Evolutionary conservation across 35 echinoderm and acorn worm genomes (phyloP), one percentile per base, ranked within the genome.

Genomic region (Eucidaris tribuloides): DNA sequence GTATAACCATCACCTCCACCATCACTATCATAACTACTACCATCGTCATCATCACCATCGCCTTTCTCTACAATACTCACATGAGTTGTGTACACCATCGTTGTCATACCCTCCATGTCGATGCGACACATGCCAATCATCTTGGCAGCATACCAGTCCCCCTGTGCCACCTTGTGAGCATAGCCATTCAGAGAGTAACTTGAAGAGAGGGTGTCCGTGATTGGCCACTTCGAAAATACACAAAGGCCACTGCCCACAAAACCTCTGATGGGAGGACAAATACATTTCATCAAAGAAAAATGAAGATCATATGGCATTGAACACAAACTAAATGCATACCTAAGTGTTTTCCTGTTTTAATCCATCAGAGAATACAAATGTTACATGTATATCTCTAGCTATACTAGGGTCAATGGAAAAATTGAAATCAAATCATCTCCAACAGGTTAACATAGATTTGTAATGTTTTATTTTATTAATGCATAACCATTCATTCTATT

Each of bases 161-260:
- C 86, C 29, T 84, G 59, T 4, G 71, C 7, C 2, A 91, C 59
- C 46, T 76, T 45, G 45, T 97, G 89, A 30, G 89, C 74, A 20
- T 88, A 92, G 50, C 89, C 85, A 65, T 97, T 97, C 50, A 97
- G 85, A 9, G 89, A 77, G 43, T 74, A 97, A 2, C 55, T 58
- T 17, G 46, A 62, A 38, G 58, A 88, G 20, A 77, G 62, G 13
- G 74, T 74, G 58, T 89, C 89, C 4, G 89, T 38, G 34, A 97
- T 97, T 71, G 94, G 94, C 82, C 94, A 87, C 44, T 90, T 91
- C 55, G 94, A 97, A 55, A 97, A 85, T 5, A 97, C 59, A 60
- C 89, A 88, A 5, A 91, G 46, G 11, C 94, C 94, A 55, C 94
- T 87, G 20, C 87, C 83, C 11, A 89, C 44, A 38, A 88, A 76